Conservation (phyloP, 1,140 invertebrate species). For the Choristoneura fumiferana region DNA sequence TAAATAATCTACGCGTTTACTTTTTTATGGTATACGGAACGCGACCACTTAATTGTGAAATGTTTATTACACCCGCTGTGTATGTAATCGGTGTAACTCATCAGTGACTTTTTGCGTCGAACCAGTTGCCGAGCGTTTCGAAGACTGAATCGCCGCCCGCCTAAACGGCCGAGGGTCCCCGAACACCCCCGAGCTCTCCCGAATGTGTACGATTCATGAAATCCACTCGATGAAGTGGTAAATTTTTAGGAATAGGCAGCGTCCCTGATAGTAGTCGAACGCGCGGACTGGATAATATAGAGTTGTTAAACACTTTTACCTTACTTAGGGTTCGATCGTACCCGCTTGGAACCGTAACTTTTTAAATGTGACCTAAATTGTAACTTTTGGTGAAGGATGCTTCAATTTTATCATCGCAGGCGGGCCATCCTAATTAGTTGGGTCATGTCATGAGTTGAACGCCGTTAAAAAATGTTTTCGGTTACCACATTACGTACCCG, state of each 20-base stretch:
- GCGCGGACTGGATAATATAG: conserved; percentile 48
- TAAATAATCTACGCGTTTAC: conserved; percentile 13
- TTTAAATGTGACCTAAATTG: too few relatives aligned
- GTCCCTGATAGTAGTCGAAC: conserved; percentile 38
- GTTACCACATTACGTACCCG: too few relatives aligned
- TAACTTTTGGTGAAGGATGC: too few relatives aligned
- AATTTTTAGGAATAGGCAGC: conserved; percentile 67
- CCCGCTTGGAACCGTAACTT: too few relatives aligned
- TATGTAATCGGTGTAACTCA: conserved; percentile 51
- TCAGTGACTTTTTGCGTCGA: conserved; percentile 39
- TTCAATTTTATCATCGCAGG: too few relatives aligned
- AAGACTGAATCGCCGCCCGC: conserved; percentile 63
- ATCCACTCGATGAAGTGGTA: conserved; percentile 74
- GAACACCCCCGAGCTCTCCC: not conserved
- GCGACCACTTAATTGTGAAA: conserved; percentile 13
- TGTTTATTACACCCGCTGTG: conserved; percentile 41
- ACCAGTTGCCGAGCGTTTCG: conserved; percentile 29
- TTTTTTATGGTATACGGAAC: not conserved
- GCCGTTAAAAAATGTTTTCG: too few relatives aligned
- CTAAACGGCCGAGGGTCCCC: conserved; percentile 42
- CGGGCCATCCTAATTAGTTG: too few relatives aligned
- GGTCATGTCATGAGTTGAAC: too few relatives aligned
- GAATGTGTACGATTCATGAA: conserved; percentile 49
- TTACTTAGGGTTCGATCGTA: conserved; percentile 25
- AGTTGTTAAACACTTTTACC: conserved; percentile 55